Percentiles rank a stretch among this genome's conserved stretches.
These are phyloP conservation scores for Trematomus loennbergii DNA, from an alignment of 2,113 vertebrate species.

Conservation along the genomic window DNA sequence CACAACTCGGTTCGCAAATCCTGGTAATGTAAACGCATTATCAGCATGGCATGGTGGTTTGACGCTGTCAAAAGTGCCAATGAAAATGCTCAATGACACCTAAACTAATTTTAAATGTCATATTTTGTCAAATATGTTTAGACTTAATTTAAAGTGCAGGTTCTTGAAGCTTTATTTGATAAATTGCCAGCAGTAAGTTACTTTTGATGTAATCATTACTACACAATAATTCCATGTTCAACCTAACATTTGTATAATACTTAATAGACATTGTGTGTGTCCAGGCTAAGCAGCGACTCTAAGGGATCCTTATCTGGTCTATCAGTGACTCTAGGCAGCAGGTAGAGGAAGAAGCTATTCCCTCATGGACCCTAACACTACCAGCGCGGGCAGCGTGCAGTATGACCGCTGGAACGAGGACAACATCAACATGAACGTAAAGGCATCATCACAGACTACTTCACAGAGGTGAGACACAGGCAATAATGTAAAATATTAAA, in stretches of 20 bases:
- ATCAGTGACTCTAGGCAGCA: constrained; percentile 10
- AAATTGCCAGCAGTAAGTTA: not conserved
- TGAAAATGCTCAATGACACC: not conserved
- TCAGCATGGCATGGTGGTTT: too few species aligned
- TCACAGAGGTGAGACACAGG: constrained; percentile 76
- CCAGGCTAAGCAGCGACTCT: not conserved
- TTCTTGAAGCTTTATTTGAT: not conserved
- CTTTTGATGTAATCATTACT: not conserved
- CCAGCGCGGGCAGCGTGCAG: constrained; percentile 63
- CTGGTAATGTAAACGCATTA: too few species aligned
- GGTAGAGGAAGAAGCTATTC: constrained; percentile 80
- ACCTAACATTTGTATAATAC: not conserved
- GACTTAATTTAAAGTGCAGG: not conserved
- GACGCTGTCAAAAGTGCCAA: too few species aligned
- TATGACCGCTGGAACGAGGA: constrained; percentile 87
- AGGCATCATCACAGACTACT: constrained; percentile 59
- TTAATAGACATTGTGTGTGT: not conserved
- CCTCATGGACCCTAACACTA: constrained; percentile 82
- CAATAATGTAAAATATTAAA: not conserved
- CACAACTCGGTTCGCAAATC: too few species aligned
- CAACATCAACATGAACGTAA: constrained; percentile 80
- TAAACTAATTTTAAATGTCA: not conserved
- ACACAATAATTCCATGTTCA: not conserved
- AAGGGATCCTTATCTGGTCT: too few species aligned
- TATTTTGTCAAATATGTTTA: not conserved